These are phyloP conservation scores for Mongoloraphidia duomilia DNA, from an alignment of 2,888 invertebrate genomes.

Conservation along the genomic window DNA sequence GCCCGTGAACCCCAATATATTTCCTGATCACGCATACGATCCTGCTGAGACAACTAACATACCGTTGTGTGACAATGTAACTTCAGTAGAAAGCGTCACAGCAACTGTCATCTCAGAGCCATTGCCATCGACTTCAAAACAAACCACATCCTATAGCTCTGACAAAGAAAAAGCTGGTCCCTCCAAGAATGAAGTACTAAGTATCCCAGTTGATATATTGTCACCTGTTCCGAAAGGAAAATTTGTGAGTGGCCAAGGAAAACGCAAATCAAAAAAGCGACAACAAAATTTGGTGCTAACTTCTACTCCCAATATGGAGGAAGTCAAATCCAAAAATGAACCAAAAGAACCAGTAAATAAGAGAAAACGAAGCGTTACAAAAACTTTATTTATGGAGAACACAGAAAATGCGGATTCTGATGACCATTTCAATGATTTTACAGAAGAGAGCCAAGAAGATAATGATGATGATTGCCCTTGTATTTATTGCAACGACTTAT, in stretches of 20 bases:
- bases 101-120: too few relatives aligned
- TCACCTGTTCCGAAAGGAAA: background rate
- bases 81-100: too few relatives aligned
- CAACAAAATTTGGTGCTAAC: background rate
- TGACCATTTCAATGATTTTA: too few relatives aligned
- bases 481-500: constrained; percentile 10
- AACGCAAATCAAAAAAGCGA: background rate
- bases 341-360: background rate
- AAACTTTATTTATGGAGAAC: background rate
- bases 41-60: too few relatives aligned
- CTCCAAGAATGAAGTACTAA: background rate
- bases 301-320: background rate
- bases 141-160: too few relatives aligned
- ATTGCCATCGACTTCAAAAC: too few relatives aligned
- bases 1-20: constrained; percentile 7
- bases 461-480: constrained; percentile 9
- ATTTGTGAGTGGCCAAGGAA: background rate
- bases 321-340: background rate
- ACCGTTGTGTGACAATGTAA: too few relatives aligned
- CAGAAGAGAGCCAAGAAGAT: background rate
- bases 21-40: too few relatives aligned
- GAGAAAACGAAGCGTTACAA: background rate
- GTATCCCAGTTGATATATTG: background rate
- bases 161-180: too few relatives aligned
- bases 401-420: background rate